Evolutionary conservation across 2,888 invertebrate genomes (phyloP).

Genomic region (Drosophila diplacantha): DNA sequence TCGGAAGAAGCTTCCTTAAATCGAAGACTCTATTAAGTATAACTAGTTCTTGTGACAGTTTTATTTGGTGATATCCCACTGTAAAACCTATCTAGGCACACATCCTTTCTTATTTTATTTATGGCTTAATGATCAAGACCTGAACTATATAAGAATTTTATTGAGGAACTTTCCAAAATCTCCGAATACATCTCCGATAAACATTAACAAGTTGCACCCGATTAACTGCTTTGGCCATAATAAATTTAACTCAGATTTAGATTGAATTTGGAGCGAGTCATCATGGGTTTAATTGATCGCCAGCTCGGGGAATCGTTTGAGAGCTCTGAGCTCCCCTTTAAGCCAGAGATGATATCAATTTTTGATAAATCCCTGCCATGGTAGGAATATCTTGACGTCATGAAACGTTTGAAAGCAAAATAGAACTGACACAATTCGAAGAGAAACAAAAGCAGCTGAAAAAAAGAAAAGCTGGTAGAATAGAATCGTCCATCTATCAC

Average conservation of each 20-base stretch:
- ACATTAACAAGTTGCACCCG: constrained; percentile 35
- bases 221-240: constrained; percentile 22
- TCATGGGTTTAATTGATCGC: constrained; percentile 28
- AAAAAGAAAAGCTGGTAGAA: constrained; percentile 31
- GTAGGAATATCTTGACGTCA: constrained; percentile 25
- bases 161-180: constrained; percentile 28
- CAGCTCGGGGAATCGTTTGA: not conserved
- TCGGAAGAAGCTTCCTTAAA: not conserved
- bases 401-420: constrained; percentile 27
- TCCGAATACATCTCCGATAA: constrained; percentile 7
- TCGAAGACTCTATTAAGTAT: not conserved
- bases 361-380: constrained; percentile 11
- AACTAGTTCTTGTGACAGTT: not conserved
- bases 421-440: constrained; percentile 62
- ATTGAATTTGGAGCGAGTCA: constrained; percentile 28
- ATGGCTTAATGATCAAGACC: constrained; percentile 1
- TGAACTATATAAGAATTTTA: constrained; percentile 18
- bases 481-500: constrained; percentile 44
- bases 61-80: not conserved
- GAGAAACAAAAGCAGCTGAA: constrained; percentile 15
- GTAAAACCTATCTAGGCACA: not conserved
- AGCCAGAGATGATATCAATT: constrained; percentile 33
- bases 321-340: constrained; percentile 2
- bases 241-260: constrained; percentile 18
- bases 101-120: constrained; percentile 3